Evolutionary conservation across 2,888 invertebrate genomes (phyloP).

Genomic region (Anthophora plumipes): DNA sequence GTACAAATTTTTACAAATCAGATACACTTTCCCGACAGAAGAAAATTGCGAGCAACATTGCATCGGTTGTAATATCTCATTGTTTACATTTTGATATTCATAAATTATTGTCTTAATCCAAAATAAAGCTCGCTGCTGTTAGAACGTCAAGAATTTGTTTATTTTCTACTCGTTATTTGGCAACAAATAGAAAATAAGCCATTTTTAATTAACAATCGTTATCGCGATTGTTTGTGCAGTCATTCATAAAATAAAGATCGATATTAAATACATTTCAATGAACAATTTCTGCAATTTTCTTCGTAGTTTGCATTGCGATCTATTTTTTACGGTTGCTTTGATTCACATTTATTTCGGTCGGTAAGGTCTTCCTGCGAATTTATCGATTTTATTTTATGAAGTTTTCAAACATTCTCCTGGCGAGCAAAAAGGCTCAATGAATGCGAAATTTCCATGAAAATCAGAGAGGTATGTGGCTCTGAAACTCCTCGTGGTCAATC

Average conservation of each 20-base stretch:
- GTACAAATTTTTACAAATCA: neutral
- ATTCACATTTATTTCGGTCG: neutral
- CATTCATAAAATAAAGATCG: neutral
- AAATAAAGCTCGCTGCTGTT: slow-evolving; percentile 1
- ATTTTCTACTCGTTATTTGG: neutral
- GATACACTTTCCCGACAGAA: neutral
- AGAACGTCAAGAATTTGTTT: neutral
- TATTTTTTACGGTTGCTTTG: slow-evolving; percentile 14
- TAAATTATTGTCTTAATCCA: neutral
- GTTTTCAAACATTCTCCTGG: neutral
- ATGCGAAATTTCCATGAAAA: slow-evolving; percentile 38
- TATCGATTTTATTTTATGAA: slow-evolving; percentile 22
- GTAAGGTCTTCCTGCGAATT: slow-evolving; percentile 5
- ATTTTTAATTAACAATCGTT: neutral
- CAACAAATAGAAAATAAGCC: slow-evolving; percentile 6
- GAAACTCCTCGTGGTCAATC: slow-evolving; percentile 1
- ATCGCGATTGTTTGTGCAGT: neutral
- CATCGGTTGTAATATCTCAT: neutral
- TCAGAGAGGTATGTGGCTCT: neutral
- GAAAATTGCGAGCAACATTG: neutral
- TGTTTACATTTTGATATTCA: slow-evolving; percentile 14
- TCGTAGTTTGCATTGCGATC: neutral
- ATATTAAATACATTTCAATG: neutral
- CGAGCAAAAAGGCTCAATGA: slow-evolving; percentile 10
- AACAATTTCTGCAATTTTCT: neutral